Conservation (phyloP, 2,888 invertebrate genomes). For the Orthosia gracilis region DNA sequence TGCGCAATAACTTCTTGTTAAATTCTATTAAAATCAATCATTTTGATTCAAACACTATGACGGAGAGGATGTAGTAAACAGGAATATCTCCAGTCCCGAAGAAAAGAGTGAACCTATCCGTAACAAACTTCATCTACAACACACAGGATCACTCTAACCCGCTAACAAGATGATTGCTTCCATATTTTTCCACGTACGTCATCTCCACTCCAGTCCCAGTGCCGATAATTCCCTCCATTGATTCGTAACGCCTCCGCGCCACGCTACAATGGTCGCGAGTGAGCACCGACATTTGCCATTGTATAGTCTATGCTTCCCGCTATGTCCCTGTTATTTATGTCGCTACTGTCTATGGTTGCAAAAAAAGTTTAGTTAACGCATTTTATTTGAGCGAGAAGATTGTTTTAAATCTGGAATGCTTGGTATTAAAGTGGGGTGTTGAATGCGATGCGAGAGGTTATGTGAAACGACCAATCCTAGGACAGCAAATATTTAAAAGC, state of each 20-base stretch:
- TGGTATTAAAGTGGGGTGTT: conserved; percentile 31
- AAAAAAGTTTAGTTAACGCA: conserved; percentile 66
- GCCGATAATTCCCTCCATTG: conserved; percentile 91
- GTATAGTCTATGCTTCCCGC: conserved; percentile 88
- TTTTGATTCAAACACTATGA: neutral
- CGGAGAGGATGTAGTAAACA: neutral
- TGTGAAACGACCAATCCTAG: neutral
- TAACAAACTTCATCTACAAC: neutral
- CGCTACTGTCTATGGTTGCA: conserved; percentile 67
- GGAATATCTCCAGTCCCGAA: neutral
- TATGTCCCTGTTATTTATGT: conserved; percentile 86
- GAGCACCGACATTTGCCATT: conserved; percentile 90
- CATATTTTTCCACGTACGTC: conserved; percentile 53
- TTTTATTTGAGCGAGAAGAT: conserved; percentile 57
- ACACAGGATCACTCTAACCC: conserved; percentile 12
- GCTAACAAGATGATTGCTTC: conserved; percentile 51
- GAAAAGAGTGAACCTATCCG: neutral
- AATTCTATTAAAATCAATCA: too few relatives aligned
- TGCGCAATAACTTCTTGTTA: too few relatives aligned
- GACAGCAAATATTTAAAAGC: conserved; percentile 11
- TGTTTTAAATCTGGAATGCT: conserved; percentile 62
- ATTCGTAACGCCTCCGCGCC: conserved; percentile 91
- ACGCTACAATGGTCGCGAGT: conserved; percentile 91
- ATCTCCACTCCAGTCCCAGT: conserved; percentile 77
- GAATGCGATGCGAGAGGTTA: neutral